These are phyloP conservation scores for Sylvilagus floridanus DNA, from an alignment of 2,797 vertebrate genomes.

Conservation along the genomic window DNA sequence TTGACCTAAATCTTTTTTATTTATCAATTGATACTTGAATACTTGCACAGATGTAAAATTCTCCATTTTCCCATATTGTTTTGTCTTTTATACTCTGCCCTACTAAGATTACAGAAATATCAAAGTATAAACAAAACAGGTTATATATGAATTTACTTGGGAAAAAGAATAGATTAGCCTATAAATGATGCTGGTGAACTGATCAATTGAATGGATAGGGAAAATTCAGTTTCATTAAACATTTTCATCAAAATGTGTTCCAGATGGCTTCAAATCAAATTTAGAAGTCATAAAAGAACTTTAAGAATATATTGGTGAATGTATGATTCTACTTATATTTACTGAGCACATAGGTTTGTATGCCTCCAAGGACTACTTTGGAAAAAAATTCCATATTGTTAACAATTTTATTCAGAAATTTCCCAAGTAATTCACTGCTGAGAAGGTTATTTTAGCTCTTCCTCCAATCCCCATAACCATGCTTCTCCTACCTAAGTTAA, in stretches of 20 bases:
- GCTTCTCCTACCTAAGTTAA: background rate
- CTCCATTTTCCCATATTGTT: background rate
- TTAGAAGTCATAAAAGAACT: conserved; percentile 18
- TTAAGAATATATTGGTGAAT: conserved; percentile 8
- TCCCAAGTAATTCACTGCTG: background rate
- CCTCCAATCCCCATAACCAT: background rate
- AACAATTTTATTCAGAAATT: conserved; percentile 15
- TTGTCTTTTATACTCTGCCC: conserved; percentile 51
- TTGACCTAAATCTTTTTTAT: background rate
- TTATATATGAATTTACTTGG: background rate
- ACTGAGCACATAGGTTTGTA: background rate
- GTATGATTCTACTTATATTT: background rate
- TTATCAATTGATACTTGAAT: background rate
- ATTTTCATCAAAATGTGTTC: conserved; percentile 37
- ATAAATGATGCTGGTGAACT: background rate
- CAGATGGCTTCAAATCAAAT: conserved; percentile 7
- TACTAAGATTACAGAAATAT: conserved; percentile 36
- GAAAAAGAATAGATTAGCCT: conserved; percentile 26
- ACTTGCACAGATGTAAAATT: conserved; percentile 7
- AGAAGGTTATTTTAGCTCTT: conserved; percentile 47
- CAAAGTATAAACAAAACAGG: background rate
- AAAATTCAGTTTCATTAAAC: background rate
- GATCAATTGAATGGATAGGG: background rate
- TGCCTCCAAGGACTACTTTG: conserved; percentile 27
- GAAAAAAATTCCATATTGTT: conserved; percentile 6